These are phyloP conservation scores for Petrocephalus zakoni DNA, from an alignment of 2,113 vertebrate genomes.

Conservation along the genomic window DNA sequence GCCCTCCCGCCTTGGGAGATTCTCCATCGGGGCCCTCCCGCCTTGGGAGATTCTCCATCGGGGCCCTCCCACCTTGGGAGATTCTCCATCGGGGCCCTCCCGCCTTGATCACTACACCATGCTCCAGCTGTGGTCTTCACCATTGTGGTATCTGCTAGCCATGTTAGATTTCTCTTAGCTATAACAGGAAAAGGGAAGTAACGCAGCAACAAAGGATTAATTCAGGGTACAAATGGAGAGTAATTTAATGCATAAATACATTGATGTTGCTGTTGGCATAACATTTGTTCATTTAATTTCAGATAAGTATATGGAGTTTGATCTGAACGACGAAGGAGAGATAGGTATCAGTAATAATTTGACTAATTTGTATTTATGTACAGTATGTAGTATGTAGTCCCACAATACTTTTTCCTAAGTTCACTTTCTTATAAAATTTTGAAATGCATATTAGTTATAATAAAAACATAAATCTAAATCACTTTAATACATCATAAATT, in stretches of 20 bases:
- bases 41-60: no score
- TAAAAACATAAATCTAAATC: background rate
- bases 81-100: no score
- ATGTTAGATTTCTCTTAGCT: background rate
- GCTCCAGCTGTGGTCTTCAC: background rate
- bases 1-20: no score
- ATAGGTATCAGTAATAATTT: slow-evolving; percentile 57
- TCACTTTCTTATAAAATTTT: background rate
- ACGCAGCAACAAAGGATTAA: background rate
- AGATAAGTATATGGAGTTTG: slow-evolving; percentile 81
- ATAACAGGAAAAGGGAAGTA: background rate
- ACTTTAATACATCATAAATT: background rate
- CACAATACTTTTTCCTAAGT: background rate
- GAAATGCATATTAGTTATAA: background rate
- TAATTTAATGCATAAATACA: slow-evolving; percentile 32
- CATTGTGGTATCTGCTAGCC: background rate
- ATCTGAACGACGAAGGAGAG: slow-evolving; percentile 71
- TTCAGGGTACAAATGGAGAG: background rate
- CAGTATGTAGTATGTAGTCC: background rate
- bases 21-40: no score
- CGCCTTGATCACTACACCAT: background rate
- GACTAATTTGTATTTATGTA: background rate
- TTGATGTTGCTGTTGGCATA: no score
- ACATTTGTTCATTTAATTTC: slow-evolving; percentile 25
- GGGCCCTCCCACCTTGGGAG: no score